A percentile compares a stretch with the other conserved stretches of the same genome.
Evolutionary conservation across 2,797 vertebrate species (phyloP).

Genomic region (Pseudomugil tenellus): DNA sequence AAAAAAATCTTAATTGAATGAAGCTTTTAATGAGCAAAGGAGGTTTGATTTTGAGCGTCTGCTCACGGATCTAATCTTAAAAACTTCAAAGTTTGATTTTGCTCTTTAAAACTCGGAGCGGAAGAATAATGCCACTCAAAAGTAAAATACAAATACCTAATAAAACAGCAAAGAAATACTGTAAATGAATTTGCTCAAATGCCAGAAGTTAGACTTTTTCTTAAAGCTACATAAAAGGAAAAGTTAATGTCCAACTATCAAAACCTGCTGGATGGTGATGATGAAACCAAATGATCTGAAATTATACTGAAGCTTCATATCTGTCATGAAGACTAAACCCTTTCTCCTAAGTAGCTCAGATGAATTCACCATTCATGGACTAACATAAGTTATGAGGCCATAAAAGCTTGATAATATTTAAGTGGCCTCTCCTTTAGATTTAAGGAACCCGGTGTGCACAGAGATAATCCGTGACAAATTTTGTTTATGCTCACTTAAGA

Average conservation of each 20-base stretch:
- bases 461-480: constrained; percentile 7
- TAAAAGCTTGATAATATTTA: constrained; percentile 11
- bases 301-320: neutral
- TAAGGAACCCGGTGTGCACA: constrained; percentile 1
- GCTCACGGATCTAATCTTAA: neutral
- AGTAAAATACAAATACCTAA: neutral
- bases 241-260: neutral
- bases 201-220: neutral
- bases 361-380: neutral
- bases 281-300: neutral
- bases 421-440: constrained; percentile 7
- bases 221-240: too few relatives aligned
- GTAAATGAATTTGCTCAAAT: neutral
- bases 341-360: neutral
- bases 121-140: neutral
- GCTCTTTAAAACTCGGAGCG: neutral
- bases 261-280: neutral
- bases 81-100: neutral
- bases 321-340: neutral
- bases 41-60: neutral
- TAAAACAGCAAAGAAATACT: neutral
- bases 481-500: constrained; percentile 5
- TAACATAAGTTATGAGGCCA: neutral
- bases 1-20: neutral
- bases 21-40: neutral